Evolutionary conservation across 2,888 invertebrate species (phyloP), one percentile per base, ranked within the genome.

Genomic region (Plebejus anna): DNA sequence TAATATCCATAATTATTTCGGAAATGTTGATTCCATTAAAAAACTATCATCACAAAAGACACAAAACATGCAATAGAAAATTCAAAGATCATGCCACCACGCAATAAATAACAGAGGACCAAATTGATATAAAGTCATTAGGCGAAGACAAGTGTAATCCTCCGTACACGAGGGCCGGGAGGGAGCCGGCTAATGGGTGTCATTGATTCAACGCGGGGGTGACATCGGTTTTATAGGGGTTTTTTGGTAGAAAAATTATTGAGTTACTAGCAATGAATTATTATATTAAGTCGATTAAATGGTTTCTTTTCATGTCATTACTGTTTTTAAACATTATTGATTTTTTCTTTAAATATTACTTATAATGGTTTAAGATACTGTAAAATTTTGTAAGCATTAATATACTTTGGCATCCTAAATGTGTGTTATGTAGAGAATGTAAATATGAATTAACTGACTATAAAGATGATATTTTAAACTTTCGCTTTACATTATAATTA

Each of bases 181-280:
- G 83, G 84, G 82, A 82, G 83, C 80, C 81, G 79, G 84, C 85
- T 82, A 82, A 80, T 86, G 85, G 86, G 88, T 88, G 87, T 88
- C 89, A 87, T 85, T 82, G 86, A 87, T 86, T 87, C 84, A 85
- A 86, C 86, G 83, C 77, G 80, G 84, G 86, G 87, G 86, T 84
- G 83, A 82, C 88, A 78, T 83, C 77, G 80, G 75, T 72, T 78
- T 78, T 32, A 11, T 5, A 51, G 51, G 13, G 70, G 51, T 38
- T 51, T 51, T 66, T 72, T 70, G 9, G 11, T 4, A 22, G 57
- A 22, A 61, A 32, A 75, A 16, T 55, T 16, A 55, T 55, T 16
- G 4, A 55, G 16, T 55, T 55, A 4, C 4, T 16, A 55, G 55
- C 4, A 55, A 55, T 55, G 13, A 16, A 55, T 13, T 16, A 55